Conservation (phyloP, 2,113 vertebrate species). For the Erythrolamprus reginae region DNA sequence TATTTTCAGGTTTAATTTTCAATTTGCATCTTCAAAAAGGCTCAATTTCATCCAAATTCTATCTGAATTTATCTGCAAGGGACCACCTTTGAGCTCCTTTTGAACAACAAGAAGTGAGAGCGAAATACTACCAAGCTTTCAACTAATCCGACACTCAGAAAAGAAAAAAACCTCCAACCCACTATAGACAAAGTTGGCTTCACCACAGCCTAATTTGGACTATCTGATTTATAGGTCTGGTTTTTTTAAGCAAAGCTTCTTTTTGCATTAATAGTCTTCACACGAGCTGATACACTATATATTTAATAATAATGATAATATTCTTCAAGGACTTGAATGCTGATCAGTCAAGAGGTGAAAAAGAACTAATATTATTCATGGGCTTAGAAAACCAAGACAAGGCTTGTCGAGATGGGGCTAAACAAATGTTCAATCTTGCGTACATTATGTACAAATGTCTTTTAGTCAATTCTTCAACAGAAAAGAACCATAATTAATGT, state of each 20-base stretch:
- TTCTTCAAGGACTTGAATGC: not conserved
- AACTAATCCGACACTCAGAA: conserved; percentile 5
- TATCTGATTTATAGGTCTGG: not conserved
- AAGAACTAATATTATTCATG: not conserved
- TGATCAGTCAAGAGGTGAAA: not conserved
- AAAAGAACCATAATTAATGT: not conserved
- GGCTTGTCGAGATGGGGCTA: not conserved
- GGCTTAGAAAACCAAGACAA: not conserved
- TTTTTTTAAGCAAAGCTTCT: not conserved
- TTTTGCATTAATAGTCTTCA: not conserved
- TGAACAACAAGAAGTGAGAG: conserved; percentile 5
- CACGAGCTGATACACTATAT: not conserved
- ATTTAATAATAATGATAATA: not conserved
- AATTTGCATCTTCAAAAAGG: conserved; percentile 66
- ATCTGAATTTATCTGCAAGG: conserved; percentile 61
- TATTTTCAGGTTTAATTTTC: conserved; percentile 63
- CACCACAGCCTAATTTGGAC: conserved; percentile 24
- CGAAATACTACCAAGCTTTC: not conserved
- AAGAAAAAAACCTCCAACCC: conserved; percentile 30
- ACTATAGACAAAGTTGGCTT: conserved; percentile 31
- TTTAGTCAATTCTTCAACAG: not conserved
- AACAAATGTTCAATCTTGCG: not conserved
- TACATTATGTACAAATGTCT: not conserved
- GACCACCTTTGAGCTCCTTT: conserved; percentile 57
- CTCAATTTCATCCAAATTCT: conserved; percentile 60